Percentiles rank a stretch among this genome's conserved stretches.
Conservation (phyloP, 2,797 vertebrate genomes). For the Catostomus latipinnis region DNA sequence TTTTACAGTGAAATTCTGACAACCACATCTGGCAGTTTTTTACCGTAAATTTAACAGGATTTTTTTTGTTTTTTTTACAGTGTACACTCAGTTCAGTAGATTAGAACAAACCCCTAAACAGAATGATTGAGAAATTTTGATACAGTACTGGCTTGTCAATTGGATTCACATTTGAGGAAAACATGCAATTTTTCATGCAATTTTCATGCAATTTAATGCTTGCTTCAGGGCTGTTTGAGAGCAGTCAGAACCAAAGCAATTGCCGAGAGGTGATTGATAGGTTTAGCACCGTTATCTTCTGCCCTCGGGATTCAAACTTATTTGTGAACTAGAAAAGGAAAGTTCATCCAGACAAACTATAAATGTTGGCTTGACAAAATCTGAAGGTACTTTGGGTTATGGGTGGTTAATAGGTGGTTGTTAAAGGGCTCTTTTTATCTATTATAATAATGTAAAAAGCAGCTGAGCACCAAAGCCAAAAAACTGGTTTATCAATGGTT, state of each 20-base stretch:
- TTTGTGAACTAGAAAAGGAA: background rate
- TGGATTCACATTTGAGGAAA: background rate
- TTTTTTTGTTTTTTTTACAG: too few species aligned
- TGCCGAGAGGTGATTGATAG: constrained; percentile 16
- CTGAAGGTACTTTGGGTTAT: too few species aligned
- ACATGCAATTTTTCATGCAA: constrained; percentile 3
- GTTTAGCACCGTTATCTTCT: constrained; percentile 5
- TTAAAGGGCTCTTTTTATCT: too few species aligned
- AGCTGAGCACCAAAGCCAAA: background rate
- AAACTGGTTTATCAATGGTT: constrained; percentile 1
- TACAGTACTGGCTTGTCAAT: background rate
- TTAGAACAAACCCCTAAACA: background rate
- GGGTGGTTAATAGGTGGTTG: too few species aligned
- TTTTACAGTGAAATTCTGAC: too few species aligned
- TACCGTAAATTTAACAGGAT: too few species aligned
- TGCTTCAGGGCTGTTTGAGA: constrained; percentile 22
- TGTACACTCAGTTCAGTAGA: too few species aligned
- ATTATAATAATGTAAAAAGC: background rate
- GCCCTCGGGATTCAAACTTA: constrained; percentile 14
- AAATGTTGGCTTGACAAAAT: background rate
- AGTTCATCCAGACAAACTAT: background rate
- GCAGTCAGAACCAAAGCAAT: constrained; percentile 8
- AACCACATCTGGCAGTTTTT: too few species aligned
- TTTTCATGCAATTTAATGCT: constrained; percentile 9
- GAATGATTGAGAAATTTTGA: background rate